phyloP scores from a whole-genome alignment of 1,140 invertebrate species.

The Ips nitidus region DNA sequence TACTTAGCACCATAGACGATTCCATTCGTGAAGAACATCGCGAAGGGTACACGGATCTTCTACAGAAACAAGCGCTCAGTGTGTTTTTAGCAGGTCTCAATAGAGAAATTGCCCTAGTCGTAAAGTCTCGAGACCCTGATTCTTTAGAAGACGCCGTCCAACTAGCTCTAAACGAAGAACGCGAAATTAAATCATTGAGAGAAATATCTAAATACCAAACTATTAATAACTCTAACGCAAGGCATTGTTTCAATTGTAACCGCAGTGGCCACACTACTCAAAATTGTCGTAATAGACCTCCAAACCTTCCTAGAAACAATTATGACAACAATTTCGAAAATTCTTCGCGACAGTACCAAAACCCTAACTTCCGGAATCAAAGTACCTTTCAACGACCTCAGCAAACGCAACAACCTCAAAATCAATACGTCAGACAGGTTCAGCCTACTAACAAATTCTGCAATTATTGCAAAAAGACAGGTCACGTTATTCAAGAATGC shows the following conservation, averaged over 20 bases:
- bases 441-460: slow-evolving; percentile 25
- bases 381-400: background rate
- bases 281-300: slow-evolving; percentile 16
- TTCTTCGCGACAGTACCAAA: too few relatives aligned
- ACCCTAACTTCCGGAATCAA: too few relatives aligned
- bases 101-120: slow-evolving; percentile 33
- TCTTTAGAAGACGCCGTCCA: slow-evolving; percentile 40
- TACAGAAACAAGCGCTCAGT: slow-evolving; percentile 41
- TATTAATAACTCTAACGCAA: slow-evolving; percentile 2
- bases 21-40: slow-evolving; percentile 35
- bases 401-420: slow-evolving; percentile 1
- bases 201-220: slow-evolving; percentile 11
- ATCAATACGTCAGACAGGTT: slow-evolving; percentile 7
- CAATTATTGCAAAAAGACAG: slow-evolving; percentile 34
- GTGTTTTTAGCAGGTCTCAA: slow-evolving; percentile 40
- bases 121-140: slow-evolving; percentile 12
- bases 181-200: slow-evolving; percentile 37
- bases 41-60: slow-evolving; percentile 34
- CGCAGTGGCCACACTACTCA: slow-evolving; percentile 7
- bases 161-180: slow-evolving; percentile 38
- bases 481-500: slow-evolving; percentile 30
- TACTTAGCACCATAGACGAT: slow-evolving; percentile 39
- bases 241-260: slow-evolving; percentile 18
- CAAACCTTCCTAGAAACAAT: too few relatives aligned
- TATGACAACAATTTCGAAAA: too few relatives aligned